phyloP scores from a whole-genome alignment of 2,113 vertebrate genomes.

The Larimichthys polyactis region DNA sequence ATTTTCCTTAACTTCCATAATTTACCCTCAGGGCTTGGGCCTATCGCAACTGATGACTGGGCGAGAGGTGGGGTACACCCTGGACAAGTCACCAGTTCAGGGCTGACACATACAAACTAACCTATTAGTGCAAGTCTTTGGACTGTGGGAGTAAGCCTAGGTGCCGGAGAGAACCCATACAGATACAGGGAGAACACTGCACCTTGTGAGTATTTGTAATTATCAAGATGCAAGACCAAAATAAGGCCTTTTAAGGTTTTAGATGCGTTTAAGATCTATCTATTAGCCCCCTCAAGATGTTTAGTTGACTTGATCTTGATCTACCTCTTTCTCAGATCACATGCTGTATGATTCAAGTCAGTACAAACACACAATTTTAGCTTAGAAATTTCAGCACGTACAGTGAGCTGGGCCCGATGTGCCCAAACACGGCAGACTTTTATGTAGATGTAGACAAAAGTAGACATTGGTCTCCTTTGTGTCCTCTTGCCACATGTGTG shows the following conservation, averaged over 20 bases:
- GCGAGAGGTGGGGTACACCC: too few species aligned
- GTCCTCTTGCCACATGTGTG: not conserved
- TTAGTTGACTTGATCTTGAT: not conserved
- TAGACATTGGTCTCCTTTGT: conserved; percentile 51
- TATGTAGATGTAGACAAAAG: not conserved
- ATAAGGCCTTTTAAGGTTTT: not conserved
- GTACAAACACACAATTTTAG: not conserved
- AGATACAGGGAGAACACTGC: too few species aligned
- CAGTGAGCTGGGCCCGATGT: not conserved
- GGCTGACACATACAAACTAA: too few species aligned
- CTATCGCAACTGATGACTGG: too few species aligned
- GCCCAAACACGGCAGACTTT: not conserved
- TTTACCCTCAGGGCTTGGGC: too few species aligned
- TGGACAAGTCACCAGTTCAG: too few species aligned
- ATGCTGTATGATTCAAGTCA: too few species aligned
- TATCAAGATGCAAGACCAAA: not conserved
- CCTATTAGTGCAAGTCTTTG: too few species aligned
- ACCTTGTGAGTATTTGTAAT: too few species aligned
- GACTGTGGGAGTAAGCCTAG: too few species aligned
- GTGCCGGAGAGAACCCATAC: too few species aligned
- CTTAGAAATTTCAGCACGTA: not conserved
- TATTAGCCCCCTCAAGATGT: not conserved
- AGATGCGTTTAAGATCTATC: not conserved
- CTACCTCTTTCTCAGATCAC: not conserved
- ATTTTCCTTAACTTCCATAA: too few species aligned